Conservation (phyloP, 2,797 vertebrate species). For the Sternarchorhynchus goeldii region DNA sequence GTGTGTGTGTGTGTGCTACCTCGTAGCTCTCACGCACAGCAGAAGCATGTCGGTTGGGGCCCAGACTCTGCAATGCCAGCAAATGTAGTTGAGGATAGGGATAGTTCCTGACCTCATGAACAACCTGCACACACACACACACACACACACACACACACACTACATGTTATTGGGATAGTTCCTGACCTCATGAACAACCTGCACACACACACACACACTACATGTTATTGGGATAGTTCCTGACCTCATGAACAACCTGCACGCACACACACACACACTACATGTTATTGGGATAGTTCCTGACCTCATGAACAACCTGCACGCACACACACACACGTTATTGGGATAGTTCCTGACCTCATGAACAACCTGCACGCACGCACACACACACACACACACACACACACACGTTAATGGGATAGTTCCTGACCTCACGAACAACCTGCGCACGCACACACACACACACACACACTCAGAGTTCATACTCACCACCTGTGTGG, state of each 20-base stretch:
- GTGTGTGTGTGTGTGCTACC: conserved; percentile 66
- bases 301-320: conserved; percentile 97
- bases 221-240: conserved; percentile 88
- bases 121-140: conserved; percentile 78
- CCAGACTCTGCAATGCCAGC: conserved; percentile 96
- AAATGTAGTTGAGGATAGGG: conserved; percentile 97
- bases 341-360: conserved; percentile 98
- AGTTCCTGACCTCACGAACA: not conserved
- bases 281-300: conserved; percentile 91
- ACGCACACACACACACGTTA: conserved; percentile 29
- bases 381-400: conserved; percentile 44
- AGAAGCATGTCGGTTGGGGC: conserved; percentile 89
- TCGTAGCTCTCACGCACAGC: conserved; percentile 97
- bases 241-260: conserved; percentile 97
- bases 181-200: conserved; percentile 98
- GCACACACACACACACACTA: conserved; percentile 46
- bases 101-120: conserved; percentile 98
- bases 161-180: conserved; percentile 85
- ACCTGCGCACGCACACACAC: not conserved
- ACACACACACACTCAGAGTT: not conserved
- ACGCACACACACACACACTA: conserved; percentile 40
- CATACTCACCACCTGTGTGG: conserved; percentile 92
- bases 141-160: not conserved
- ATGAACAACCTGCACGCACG: conserved; percentile 86
- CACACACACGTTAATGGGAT: not conserved